Percentiles rank a stretch among this genome's conserved stretches.
Conservation (phyloP, 2,113 vertebrate genomes). For the Nipponia nippon region DNA sequence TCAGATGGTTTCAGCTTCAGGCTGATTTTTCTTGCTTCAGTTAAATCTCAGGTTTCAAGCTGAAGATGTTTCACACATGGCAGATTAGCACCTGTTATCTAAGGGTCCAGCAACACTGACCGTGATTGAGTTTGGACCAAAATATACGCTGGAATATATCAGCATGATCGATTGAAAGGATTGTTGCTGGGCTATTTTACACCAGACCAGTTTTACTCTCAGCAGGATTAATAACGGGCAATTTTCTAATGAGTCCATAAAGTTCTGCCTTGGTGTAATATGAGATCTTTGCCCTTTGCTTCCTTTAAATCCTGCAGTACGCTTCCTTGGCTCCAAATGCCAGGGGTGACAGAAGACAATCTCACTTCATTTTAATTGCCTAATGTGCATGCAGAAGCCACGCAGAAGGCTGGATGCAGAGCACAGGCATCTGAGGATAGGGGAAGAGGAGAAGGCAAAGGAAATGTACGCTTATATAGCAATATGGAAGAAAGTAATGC, state of each 20-base stretch:
- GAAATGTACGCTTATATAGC: neutral
- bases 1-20: neutral
- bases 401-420: neutral
- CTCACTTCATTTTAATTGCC: neutral
- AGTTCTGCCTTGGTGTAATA: neutral
- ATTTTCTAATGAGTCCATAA: neutral
- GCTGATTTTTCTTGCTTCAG: neutral
- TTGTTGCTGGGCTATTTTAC: neutral
- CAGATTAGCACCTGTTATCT: neutral
- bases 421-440: neutral
- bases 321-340: neutral
- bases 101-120: neutral
- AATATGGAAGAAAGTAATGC: neutral
- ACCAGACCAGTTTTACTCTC: neutral
- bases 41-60: neutral
- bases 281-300: neutral
- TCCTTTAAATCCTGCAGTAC: neutral
- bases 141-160: neutral
- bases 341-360: neutral
- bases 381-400: neutral
- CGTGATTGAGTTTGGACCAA: neutral
- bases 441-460: neutral
- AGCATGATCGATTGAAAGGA: neutral
- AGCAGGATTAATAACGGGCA: neutral
- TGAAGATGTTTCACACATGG: neutral